phyloP scores from a whole-genome alignment of 1,140 invertebrate species.

The Nasonia giraulti region DNA sequence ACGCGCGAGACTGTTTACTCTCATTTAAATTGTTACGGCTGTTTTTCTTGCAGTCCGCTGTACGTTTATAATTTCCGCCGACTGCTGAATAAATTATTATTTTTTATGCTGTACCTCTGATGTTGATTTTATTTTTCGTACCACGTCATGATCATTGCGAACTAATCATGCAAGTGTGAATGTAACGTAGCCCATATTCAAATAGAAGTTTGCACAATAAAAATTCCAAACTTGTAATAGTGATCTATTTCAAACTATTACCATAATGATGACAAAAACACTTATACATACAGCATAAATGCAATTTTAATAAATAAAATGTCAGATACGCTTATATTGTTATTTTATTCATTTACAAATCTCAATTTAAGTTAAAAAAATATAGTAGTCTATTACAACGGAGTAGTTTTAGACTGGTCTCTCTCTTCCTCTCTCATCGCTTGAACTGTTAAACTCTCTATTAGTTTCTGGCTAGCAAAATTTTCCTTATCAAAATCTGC shows the following conservation, averaged over 20 bases:
- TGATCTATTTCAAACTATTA: not conserved
- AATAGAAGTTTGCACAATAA: not conserved
- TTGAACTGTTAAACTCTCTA: too few relatives aligned
- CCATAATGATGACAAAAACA: not conserved
- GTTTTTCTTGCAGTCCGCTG: constrained; percentile 53
- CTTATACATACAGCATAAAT: not conserved
- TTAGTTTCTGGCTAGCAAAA: too few relatives aligned
- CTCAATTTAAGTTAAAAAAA: too few relatives aligned
- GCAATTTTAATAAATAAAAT: not conserved
- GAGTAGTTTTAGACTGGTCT: too few relatives aligned
- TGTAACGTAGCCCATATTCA: not conserved
- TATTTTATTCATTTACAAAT: not conserved
- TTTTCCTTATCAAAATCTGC: too few relatives aligned
- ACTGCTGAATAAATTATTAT: constrained; percentile 73
- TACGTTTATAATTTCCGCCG: constrained; percentile 68
- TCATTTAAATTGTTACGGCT: constrained; percentile 52
- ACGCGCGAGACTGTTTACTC: constrained; percentile 36
- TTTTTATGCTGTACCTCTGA: constrained; percentile 67
- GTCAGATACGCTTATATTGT: not conserved
- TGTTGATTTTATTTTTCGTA: constrained; percentile 7
- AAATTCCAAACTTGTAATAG: not conserved
- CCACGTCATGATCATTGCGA: not conserved
- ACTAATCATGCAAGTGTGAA: not conserved
- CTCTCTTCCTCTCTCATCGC: too few relatives aligned
- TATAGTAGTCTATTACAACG: too few relatives aligned